A percentile compares a stretch with the other conserved stretches of the same genome.
These are phyloP conservation scores for Neodiprion fabricii DNA, from an alignment of 1,140 invertebrate species.

Conservation along the genomic window DNA sequence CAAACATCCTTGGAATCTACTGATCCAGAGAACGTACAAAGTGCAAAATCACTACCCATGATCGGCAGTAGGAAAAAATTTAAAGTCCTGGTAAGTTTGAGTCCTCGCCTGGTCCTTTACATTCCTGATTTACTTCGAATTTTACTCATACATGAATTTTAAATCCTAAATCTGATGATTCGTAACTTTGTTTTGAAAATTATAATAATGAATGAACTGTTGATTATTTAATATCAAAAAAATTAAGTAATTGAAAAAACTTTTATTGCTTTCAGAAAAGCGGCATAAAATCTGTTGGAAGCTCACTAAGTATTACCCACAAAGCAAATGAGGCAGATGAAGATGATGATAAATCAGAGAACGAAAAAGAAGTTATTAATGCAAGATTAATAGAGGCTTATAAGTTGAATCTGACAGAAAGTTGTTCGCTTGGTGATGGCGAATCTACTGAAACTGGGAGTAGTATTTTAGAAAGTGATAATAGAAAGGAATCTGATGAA, in stretches of 20 bases:
- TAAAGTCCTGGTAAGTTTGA: neutral
- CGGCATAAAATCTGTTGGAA: neutral
- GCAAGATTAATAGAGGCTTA: conserved; percentile 2
- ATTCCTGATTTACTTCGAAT: no score
- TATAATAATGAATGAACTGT: neutral
- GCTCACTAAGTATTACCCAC: neutral
- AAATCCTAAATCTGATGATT: no score
- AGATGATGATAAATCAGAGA: neutral
- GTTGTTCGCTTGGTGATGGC: neutral
- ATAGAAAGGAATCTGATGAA: conserved; percentile 28
- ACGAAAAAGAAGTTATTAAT: neutral
- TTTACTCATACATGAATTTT: no score
- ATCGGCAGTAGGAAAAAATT: neutral
- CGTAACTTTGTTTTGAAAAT: no score
- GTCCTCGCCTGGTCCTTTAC: no score
- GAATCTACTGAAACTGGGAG: neutral
- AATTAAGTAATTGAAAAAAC: neutral
- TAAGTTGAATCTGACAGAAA: neutral
- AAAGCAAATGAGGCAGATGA: neutral
- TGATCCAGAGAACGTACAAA: neutral
- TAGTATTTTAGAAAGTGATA: conserved; percentile 18
- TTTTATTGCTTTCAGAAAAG: neutral
- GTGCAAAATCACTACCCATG: neutral
- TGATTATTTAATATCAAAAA: neutral
- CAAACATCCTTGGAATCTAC: conserved; percentile 26